A percentile compares a stretch with the other conserved stretches of the same genome.
Evolutionary conservation across 2,888 invertebrate genomes (phyloP).

Genomic region (Clitarchus hookeri): DNA sequence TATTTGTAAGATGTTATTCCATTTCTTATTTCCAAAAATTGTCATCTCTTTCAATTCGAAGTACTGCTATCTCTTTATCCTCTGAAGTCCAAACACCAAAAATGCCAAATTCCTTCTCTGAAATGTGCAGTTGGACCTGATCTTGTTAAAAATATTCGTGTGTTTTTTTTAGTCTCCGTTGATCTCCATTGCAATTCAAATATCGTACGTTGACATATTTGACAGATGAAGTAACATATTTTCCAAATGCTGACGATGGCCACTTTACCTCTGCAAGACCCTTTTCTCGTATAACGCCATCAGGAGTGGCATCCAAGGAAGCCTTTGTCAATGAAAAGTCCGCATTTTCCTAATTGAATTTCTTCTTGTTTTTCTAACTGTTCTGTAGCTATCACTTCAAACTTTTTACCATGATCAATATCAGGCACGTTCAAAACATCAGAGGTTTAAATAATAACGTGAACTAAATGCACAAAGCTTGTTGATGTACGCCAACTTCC

Average conservation of each 20-base stretch:
- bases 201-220: background rate
- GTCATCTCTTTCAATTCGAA: too few relatives aligned
- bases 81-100: background rate
- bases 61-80: background rate
- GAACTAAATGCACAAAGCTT: background rate
- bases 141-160: background rate
- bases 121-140: too few relatives aligned
- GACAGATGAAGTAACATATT: background rate
- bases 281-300: background rate
- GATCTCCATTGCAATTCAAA: background rate
- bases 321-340: background rate
- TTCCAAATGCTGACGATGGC: background rate
- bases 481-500: too few relatives aligned
- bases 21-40: too few relatives aligned
- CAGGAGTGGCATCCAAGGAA: background rate
- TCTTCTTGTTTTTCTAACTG: background rate
- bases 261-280: background rate
- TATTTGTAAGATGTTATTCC: too few relatives aligned
- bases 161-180: background rate
- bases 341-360: background rate
- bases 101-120: background rate
- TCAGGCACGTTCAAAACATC: background rate
- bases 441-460: background rate
- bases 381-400: background rate
- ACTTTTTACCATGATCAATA: background rate